Evolutionary conservation across 2,888 invertebrate species (phyloP).

Genomic region (Microctonus aethiopoides): DNA sequence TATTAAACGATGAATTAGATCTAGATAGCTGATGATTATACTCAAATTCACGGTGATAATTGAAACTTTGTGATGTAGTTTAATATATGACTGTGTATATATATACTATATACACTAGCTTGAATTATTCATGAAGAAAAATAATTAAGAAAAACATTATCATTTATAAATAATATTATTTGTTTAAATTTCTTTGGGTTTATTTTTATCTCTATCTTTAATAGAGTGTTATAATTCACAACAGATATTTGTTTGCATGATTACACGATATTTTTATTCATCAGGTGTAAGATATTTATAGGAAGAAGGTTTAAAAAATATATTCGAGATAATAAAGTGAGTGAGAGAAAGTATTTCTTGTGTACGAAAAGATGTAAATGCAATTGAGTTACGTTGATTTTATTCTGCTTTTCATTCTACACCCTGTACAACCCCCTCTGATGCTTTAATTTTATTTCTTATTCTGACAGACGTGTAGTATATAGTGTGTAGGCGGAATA

Average conservation of each 20-base stretch:
- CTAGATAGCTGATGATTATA: background rate
- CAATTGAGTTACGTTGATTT: constrained; percentile 67
- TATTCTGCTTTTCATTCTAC: constrained; percentile 61
- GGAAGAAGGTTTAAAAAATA: background rate
- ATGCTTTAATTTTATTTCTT: constrained; percentile 44
- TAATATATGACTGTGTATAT: too few relatives aligned
- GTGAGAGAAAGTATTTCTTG: constrained; percentile 50
- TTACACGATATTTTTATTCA: constrained; percentile 28
- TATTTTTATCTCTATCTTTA: constrained; percentile 9
- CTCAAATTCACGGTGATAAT: background rate
- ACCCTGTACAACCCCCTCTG: constrained; percentile 40
- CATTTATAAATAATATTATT: background rate
- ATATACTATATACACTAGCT: too few relatives aligned
- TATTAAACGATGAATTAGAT: background rate
- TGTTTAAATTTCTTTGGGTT: constrained; percentile 23
- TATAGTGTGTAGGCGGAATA: constrained; percentile 8
- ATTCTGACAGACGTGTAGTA: constrained; percentile 29
- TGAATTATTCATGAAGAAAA: too few relatives aligned
- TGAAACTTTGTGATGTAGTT: background rate
- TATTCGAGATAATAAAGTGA: constrained; percentile 42
- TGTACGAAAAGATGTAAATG: constrained; percentile 59
- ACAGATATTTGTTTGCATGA: constrained; percentile 20
- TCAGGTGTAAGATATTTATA: constrained; percentile 38
- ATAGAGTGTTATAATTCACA: constrained; percentile 18
- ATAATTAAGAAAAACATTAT: too few relatives aligned